Conservation (phyloP, 2,113 vertebrate species). For the Pseudorasbora parva region DNA sequence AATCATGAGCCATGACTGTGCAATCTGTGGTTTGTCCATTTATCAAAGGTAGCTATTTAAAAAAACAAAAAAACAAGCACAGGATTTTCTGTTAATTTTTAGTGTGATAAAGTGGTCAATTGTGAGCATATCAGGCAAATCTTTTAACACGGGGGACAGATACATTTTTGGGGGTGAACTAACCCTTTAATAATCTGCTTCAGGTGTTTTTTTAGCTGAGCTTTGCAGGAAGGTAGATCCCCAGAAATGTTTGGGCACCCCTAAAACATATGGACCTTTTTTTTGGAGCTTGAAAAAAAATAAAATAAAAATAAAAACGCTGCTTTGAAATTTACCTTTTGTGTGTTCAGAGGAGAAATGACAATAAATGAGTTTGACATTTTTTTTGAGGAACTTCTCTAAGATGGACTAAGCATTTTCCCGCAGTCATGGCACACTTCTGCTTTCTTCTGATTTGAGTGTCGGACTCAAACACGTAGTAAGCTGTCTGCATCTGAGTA, state of each 20-base stretch:
- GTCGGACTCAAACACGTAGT: background rate
- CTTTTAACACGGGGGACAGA: too few relatives aligned
- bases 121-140: background rate
- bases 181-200: too few relatives aligned
- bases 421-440: background rate
- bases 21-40: background rate
- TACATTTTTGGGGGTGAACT: too few relatives aligned
- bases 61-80: background rate
- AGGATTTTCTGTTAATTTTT: background rate
- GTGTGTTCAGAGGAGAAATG: background rate
- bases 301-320: too few relatives aligned
- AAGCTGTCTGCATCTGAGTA: slow-evolving; percentile 54
- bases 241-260: too few relatives aligned
- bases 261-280: too few relatives aligned
- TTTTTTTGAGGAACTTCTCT: background rate
- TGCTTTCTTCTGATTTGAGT: slow-evolving; percentile 13
- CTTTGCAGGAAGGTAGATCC: too few relatives aligned
- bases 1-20: background rate
- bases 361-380: background rate
- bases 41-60: slow-evolving; percentile 12
- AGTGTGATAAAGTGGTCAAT: slow-evolving; percentile 17
- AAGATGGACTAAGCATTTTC: background rate
- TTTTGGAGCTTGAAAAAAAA: too few relatives aligned
- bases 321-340: too few relatives aligned
- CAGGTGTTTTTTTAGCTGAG: too few relatives aligned